These are phyloP conservation scores for Cepaea nemoralis DNA, from an alignment of 1,140 invertebrate genomes.

Conservation along the genomic window DNA sequence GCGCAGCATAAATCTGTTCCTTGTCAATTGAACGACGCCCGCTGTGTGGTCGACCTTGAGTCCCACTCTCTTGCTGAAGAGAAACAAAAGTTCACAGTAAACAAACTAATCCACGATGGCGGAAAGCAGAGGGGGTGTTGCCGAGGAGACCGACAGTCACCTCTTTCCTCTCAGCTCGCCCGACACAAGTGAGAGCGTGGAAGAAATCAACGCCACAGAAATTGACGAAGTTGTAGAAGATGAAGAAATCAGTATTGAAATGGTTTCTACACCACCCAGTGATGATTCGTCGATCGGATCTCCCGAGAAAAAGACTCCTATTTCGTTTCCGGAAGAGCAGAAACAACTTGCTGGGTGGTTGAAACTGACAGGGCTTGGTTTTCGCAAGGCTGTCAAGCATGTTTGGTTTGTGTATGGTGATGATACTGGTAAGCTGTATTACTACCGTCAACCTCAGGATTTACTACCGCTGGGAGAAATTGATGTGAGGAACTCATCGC, in stretches of 20 bases:
- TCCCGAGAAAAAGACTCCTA: background rate
- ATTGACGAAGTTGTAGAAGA: background rate
- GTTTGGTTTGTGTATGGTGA: conserved; percentile 26
- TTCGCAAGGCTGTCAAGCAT: conserved; percentile 9
- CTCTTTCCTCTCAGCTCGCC: background rate
- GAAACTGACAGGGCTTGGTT: conserved; percentile 13
- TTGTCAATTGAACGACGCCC: too few relatives aligned
- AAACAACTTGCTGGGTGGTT: conserved; percentile 24
- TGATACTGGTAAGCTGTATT: conserved; percentile 28
- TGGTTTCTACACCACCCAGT: background rate
- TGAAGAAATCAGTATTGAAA: conserved; percentile 25
- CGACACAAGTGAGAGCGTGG: conserved; percentile 11
- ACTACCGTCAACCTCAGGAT: conserved; percentile 26
- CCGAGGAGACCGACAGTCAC: background rate
- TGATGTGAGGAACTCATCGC: conserved; percentile 16
- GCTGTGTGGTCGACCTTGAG: too few relatives aligned
- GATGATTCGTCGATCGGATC: background rate
- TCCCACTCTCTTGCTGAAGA: background rate
- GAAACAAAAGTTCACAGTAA: background rate
- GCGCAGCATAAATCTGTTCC: too few relatives aligned
- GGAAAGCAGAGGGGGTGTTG: background rate
- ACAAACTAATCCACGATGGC: conserved; percentile 24
- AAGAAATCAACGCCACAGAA: conserved; percentile 11
- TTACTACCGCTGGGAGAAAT: conserved; percentile 21
- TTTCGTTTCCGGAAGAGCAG: conserved; percentile 9